phyloP scores from a whole-genome alignment of 2,797 vertebrate species.

The Eulemur mongoz region DNA sequence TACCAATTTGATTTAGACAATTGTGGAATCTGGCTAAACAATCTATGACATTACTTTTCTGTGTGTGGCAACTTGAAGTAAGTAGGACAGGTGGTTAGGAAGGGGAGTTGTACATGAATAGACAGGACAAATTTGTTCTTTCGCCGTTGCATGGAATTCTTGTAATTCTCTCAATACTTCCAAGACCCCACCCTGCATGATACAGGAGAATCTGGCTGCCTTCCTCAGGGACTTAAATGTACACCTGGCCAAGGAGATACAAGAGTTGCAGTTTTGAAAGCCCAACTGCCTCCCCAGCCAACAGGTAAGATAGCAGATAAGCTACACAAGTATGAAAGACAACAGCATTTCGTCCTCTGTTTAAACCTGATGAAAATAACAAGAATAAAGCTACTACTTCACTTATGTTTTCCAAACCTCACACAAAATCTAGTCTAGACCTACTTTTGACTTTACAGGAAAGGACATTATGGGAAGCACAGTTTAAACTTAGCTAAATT shows the following conservation, averaged over 20 bases:
- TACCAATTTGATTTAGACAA: not conserved
- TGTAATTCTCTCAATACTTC: not conserved
- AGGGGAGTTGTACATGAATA: not conserved
- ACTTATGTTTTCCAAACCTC: not conserved
- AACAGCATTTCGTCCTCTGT: rapidly evolving
- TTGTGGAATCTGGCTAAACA: not conserved
- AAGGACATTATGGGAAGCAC: not conserved
- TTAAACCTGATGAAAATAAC: not conserved
- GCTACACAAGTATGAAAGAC: not conserved
- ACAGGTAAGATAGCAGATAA: not conserved
- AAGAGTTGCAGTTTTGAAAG: not conserved
- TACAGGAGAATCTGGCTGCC: not conserved
- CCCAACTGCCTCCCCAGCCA: not conserved
- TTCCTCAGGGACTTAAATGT: not conserved
- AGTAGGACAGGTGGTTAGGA: not conserved
- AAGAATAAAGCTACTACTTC: not conserved
- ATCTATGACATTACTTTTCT: not conserved
- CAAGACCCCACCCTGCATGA: not conserved
- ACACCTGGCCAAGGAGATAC: not conserved
- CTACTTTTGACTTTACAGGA: not conserved
- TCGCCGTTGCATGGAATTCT: not conserved
- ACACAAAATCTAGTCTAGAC: not conserved
- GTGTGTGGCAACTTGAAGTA: not conserved
- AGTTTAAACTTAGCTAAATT: not conserved
- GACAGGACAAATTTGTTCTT: not conserved